Evolutionary conservation across 2,797 vertebrate genomes (phyloP).

Genomic region (Eutrigla gurnardus): DNA sequence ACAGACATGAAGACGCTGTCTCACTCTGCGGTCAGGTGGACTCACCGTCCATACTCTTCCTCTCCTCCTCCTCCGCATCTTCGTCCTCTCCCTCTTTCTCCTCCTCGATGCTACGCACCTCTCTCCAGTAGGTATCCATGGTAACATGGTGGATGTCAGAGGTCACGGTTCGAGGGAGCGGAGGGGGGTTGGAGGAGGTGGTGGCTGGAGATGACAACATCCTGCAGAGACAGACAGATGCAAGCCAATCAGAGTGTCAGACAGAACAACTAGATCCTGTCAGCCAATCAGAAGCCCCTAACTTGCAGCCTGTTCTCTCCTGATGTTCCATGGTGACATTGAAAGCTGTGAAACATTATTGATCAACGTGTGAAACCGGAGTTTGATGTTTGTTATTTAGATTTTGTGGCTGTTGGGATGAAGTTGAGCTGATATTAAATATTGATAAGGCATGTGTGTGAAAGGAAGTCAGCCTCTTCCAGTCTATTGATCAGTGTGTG

Average conservation of each 20-base stretch:
- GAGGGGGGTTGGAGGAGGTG: conserved; percentile 8
- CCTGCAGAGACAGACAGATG: conserved; percentile 42
- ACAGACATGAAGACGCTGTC: not conserved
- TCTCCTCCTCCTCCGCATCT: conserved; percentile 84
- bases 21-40: not conserved
- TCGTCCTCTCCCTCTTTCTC: conserved; percentile 82
- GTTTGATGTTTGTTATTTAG: not conserved
- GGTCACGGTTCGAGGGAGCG: conserved; percentile 8
- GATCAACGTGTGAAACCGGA: not conserved
- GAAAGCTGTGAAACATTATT: too few species aligned
- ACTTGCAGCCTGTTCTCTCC: too few species aligned
- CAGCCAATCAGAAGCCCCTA: not conserved
- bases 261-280: not conserved
- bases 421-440: conserved; percentile 36
- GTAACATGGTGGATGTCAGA: conserved; percentile 70
- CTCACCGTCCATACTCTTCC: conserved; percentile 90
- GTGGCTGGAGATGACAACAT: conserved; percentile 57
- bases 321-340: too few species aligned
- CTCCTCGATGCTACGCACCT: conserved; percentile 90
- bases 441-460: conserved; percentile 42
- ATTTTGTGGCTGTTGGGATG: conserved; percentile 6
- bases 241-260: not conserved
- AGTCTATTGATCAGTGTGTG: conserved; percentile 42
- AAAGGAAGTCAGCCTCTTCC: conserved; percentile 48
- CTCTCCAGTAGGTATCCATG: conserved; percentile 96